Base-by-base conservation (phyloP, 2,113 vertebrate species). In the Epinephelus moara region DNA sequence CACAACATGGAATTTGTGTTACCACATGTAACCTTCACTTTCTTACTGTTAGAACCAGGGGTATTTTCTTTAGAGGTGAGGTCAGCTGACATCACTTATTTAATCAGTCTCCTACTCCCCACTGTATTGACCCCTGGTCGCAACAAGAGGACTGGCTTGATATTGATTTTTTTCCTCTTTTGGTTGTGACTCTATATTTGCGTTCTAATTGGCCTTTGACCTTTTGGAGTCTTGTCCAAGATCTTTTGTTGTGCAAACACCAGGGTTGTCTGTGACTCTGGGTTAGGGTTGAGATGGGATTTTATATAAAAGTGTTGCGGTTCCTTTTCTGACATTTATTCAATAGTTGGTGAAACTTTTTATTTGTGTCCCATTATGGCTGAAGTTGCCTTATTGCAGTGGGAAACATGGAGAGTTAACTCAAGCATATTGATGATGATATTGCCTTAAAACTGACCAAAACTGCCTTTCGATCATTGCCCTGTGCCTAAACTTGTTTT, bases 141-240 rank as follows among this genome's bases (percentile, higher is more conserved):
- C 21, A 75, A 53, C 59, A 61, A 33, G 8, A 69, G 49, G 62
- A 23, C 68, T 75, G 27, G 47, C 19, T 60, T 63, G 50, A 67
- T 62, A 50, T 81, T 67, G 83, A 66, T 82, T 80, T 60, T 2
- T 30, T 52, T 72, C 10, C 18, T 17, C 6, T 68, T 62, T 45
- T 47, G 23, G 40, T 53, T 13, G 15, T 59, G 10, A 55, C 27
- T 67, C 18, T 25, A 18, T 25, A 18, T 93, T 91, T 89, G 53
- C 75, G 70, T 59, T 88, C 40, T 62, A 61, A 79, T 63, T 14
- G 37, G 30, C 30, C 30, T 30, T 30, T 77, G 82, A 85, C 86
- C 82, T 73, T 87, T 86, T 87, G 84, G 82, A 92, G 47, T 73
- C 50, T 75, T 57, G 71, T 37, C 66, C 17, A 42, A 56, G 55